These are phyloP conservation scores for Xanthia togata DNA, from an alignment of 2,888 invertebrate genomes.

Conservation along the genomic window DNA sequence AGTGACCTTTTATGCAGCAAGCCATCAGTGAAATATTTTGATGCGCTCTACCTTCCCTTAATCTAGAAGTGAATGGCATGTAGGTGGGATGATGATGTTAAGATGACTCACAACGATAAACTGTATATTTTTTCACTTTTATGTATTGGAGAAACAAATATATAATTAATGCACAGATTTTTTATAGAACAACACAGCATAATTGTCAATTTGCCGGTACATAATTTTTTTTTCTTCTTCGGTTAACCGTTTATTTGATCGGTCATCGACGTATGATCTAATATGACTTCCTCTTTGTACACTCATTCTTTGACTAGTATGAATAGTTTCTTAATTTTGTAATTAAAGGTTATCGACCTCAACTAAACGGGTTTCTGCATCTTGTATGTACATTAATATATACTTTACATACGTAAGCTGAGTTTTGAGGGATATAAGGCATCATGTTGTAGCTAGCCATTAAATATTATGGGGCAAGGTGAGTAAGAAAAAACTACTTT, in stretches of 20 bases:
- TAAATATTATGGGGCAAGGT: conserved; percentile 51
- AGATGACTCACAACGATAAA: conserved; percentile 14
- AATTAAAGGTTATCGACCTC: conserved; percentile 52
- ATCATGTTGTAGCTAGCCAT: conserved; percentile 17
- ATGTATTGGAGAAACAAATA: conserved; percentile 16
- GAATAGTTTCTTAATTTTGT: conserved; percentile 34
- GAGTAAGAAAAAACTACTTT: conserved; percentile 46
- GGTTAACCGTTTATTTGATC: conserved; percentile 30
- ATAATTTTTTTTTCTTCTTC: conserved; percentile 48
- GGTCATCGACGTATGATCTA: conserved; percentile 55
- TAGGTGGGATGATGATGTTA: background rate
- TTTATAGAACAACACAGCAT: conserved; percentile 16
- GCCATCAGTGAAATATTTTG: background rate
- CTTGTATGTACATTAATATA: conserved; percentile 11
- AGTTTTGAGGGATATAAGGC: conserved; percentile 41
- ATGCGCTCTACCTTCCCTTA: background rate
- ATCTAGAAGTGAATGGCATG: background rate
- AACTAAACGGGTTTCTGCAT: conserved; percentile 48
- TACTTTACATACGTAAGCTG: conserved; percentile 23
- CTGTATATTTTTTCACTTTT: background rate
- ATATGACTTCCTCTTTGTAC: conserved; percentile 25
- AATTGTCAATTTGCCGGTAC: conserved; percentile 34
- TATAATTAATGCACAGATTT: conserved; percentile 25
- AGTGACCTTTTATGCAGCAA: conserved; percentile 20
- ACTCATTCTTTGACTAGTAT: conserved; percentile 30